These are phyloP conservation scores for Acrobeloides nanus DNA, from an alignment of 2,888 invertebrate genomes.

Conservation along the genomic window DNA sequence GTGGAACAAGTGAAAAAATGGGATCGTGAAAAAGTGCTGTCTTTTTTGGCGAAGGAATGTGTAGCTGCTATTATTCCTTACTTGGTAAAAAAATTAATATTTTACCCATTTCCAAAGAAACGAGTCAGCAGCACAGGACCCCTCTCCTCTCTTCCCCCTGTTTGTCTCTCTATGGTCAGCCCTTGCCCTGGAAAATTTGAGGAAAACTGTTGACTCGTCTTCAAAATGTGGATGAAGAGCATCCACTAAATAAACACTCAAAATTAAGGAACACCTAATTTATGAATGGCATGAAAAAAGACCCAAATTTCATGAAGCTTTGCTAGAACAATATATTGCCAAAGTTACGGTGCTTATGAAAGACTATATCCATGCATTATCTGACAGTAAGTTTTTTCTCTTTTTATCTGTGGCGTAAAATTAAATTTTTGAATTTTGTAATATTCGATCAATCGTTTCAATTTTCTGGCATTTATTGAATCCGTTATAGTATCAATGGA, in stretches of 20 bases:
- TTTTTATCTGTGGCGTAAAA: not conserved
- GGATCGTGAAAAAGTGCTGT: conserved; percentile 78
- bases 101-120: not conserved
- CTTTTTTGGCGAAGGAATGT: conserved; percentile 73
- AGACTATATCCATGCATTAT: conserved; percentile 54
- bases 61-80: conserved; percentile 79
- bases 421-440: conserved; percentile 5
- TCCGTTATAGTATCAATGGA: not conserved
- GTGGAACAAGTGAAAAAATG: conserved; percentile 74
- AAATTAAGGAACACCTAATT: conserved; percentile 74
- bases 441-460: not conserved
- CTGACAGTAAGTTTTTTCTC: conserved; percentile 41
- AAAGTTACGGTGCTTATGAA: conserved; percentile 58
- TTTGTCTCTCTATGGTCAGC: too few species aligned
- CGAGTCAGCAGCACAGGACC: too few species aligned
- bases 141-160: too few species aligned
- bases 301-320: conserved; percentile 77
- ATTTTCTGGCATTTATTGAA: conserved; percentile 4
- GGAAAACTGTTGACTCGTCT: too few species aligned
- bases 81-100: conserved; percentile 58
- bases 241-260: too few species aligned
- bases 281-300: conserved; percentile 78
- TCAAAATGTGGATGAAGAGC: too few species aligned
- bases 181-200: too few species aligned
- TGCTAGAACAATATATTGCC: conserved; percentile 80